Evolutionary conservation across 2,113 vertebrate species (phyloP).

Genomic region (Leptobrachium leishanense): DNA sequence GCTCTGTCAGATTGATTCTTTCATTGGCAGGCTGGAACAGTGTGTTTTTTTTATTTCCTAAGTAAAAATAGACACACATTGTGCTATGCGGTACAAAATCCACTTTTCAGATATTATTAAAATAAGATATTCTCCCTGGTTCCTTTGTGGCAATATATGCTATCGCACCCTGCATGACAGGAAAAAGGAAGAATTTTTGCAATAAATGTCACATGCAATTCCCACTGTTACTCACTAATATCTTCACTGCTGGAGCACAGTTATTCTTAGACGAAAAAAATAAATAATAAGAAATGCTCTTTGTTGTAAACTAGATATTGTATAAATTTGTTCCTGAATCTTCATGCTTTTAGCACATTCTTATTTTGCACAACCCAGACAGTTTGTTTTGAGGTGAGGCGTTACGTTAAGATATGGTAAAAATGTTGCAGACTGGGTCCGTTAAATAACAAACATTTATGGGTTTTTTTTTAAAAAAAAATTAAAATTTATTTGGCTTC

Average conservation of each 20-base stretch:
- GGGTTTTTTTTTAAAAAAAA: too few species aligned
- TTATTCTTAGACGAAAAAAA: conserved; percentile 18
- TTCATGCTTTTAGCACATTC: too few species aligned
- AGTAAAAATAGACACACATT: conserved; percentile 16
- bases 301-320: background rate
- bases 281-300: background rate
- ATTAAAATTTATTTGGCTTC: too few species aligned
- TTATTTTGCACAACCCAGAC: too few species aligned
- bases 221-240: conserved; percentile 6
- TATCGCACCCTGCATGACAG: conserved; percentile 13
- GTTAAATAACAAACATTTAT: too few species aligned
- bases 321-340: too few species aligned
- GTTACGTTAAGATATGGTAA: too few species aligned
- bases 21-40: background rate
- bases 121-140: conserved; percentile 17
- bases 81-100: conserved; percentile 12
- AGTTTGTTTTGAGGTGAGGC: too few species aligned
- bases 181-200: conserved; percentile 22
- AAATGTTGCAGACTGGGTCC: too few species aligned
- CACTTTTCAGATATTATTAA: conserved; percentile 20
- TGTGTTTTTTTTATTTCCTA: background rate
- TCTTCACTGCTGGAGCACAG: conserved; percentile 10
- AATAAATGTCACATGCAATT: conserved; percentile 33
- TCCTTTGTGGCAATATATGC: conserved; percentile 15
- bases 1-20: conserved; percentile 16